Evolutionary conservation across 2,888 invertebrate genomes (phyloP), one percentile per base, ranked within the genome.

Genomic region (Phytoseiulus persimilis): DNA sequence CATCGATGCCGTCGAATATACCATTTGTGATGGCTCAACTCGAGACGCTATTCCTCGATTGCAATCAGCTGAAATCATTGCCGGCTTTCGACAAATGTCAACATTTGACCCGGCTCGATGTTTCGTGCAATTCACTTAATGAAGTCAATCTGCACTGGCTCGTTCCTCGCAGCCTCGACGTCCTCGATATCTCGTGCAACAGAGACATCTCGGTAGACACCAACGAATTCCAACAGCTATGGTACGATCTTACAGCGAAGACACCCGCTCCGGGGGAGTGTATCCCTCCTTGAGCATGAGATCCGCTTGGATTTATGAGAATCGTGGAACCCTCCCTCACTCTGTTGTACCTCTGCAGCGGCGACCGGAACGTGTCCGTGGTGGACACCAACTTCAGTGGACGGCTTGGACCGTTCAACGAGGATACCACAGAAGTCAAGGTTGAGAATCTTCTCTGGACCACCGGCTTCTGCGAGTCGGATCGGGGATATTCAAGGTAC

Each of bases 321-420:
- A 65, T 18, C 2, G 28, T 11, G 18, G 18, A 65, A 65, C 28
- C 5, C 14, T 1, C 18, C 14, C 65, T 14, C 65, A 65, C 1
- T 28, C 23, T 65, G 14, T 11, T 18, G 14, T 65, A 23, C 5
- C 18, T 18, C 3, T 33, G 23, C 31, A 87, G 87, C 87, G 87
- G 87, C 28, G 87, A 87, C 33, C 32, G 87, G n/a, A 87, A 87
- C 33, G 87, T 87, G 6, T 87, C 87, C 11, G 87, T 87, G 87
- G 87, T 87, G 32, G 87, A 87, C 33, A 87, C 87, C 39, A 87
- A 87, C 32, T 87, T 87, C 33, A 87, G 87, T 33, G 87, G 87
- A 6, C 18, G 87, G 11, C 32, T 87, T n/a, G 87, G 87, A 6
- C 87, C 87, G 18, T 87, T 87, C 31, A 33, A 33, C 32, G 6